These are phyloP conservation scores for Leptoclinus maculatus DNA, from an alignment of 2,797 vertebrate genomes.

Conservation along the genomic window DNA sequence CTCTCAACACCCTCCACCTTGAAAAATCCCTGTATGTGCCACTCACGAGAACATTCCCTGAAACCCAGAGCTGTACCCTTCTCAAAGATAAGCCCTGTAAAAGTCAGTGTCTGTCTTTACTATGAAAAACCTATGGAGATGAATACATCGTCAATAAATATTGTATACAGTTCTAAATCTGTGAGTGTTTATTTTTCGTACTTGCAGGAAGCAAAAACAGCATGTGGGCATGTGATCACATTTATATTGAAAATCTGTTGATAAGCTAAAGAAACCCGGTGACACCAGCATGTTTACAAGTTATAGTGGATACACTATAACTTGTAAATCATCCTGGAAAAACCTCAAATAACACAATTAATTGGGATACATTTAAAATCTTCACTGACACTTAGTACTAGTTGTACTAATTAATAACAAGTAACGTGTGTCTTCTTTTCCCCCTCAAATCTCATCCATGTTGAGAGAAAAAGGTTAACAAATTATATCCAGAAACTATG, in stretches of 20 bases:
- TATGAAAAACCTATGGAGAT: slow-evolving; percentile 70
- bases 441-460: neutral
- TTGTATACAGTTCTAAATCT: slow-evolving; percentile 78
- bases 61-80: slow-evolving; percentile 63
- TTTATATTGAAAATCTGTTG: neutral
- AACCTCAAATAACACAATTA: neutral
- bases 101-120: slow-evolving; percentile 76
- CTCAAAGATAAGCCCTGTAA: slow-evolving; percentile 65
- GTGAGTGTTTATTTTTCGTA: slow-evolving; percentile 23
- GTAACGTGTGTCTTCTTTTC: neutral
- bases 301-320: no score
- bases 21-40: slow-evolving; percentile 63
- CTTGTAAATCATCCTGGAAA: neutral
- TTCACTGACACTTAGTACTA: neutral
- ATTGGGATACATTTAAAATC: neutral
- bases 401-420: neutral
- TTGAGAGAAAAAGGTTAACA: neutral
- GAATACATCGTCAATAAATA: slow-evolving; percentile 82
- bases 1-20: slow-evolving; percentile 57
- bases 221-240: neutral
- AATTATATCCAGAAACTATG: neutral
- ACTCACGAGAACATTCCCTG: slow-evolving; percentile 71
- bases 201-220: neutral
- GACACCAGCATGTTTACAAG: neutral
- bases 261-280: neutral